These are phyloP conservation scores for Bombus breviceps DNA, from an alignment of 1,140 invertebrate species.

Conservation along the genomic window DNA sequence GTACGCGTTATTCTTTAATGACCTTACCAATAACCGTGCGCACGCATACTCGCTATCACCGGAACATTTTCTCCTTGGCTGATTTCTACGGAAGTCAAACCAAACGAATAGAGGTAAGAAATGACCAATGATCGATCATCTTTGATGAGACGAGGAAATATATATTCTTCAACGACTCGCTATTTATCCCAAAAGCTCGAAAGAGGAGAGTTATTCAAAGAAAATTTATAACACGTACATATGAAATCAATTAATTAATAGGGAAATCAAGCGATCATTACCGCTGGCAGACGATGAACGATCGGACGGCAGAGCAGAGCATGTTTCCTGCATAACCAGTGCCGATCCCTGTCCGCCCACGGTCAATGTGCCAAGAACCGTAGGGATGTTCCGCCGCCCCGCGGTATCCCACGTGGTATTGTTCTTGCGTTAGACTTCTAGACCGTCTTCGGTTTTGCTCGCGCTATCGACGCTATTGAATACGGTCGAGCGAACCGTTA, in stretches of 20 bases:
- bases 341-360: slow-evolving; percentile 62
- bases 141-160: slow-evolving; percentile 7
- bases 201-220: too few relatives aligned
- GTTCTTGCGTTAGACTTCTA: slow-evolving; percentile 35
- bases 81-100: slow-evolving; percentile 2
- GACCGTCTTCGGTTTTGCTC: slow-evolving; percentile 17
- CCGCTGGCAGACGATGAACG: slow-evolving; percentile 61
- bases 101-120: slow-evolving; percentile 5
- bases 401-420: slow-evolving; percentile 46
- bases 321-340: slow-evolving; percentile 60
- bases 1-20: slow-evolving; percentile 14
- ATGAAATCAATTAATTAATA: slow-evolving; percentile 69
- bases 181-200: too few relatives aligned
- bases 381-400: slow-evolving; percentile 30
- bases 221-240: background rate
- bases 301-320: slow-evolving; percentile 22
- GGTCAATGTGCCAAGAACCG: slow-evolving; percentile 11
- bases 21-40: slow-evolving; percentile 13
- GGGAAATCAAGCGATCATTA: slow-evolving; percentile 68
- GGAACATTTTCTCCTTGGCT: background rate
- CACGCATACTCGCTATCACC: background rate
- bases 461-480: slow-evolving; percentile 23
- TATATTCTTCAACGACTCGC: too few relatives aligned
- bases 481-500: slow-evolving; percentile 25
- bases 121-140: slow-evolving; percentile 54